Percentiles rank a stretch among this genome's conserved stretches.
Conservation (phyloP, 2,888 invertebrate genomes). For the Tachina grossa region DNA sequence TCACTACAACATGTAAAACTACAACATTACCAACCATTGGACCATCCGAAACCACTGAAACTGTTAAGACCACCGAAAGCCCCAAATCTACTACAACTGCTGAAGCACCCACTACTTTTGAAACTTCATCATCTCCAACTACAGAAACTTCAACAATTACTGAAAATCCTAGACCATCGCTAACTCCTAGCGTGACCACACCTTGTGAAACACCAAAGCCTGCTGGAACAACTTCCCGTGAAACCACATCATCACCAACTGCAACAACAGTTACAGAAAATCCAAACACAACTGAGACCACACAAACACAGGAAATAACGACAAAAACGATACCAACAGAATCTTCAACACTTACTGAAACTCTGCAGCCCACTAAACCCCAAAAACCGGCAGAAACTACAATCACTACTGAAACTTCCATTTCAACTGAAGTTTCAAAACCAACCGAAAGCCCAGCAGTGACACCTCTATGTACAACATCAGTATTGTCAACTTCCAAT, state of each 20-base stretch:
- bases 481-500: neutral
- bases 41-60: neutral
- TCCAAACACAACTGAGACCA: neutral
- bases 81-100: neutral
- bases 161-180: neutral
- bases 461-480: neutral
- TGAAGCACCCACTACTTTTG: no score
- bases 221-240: neutral
- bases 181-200: no score
- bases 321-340: neutral
- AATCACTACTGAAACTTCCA: no score
- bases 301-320: no score
- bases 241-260: neutral
- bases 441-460: neutral
- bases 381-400: neutral
- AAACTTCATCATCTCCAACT: neutral
- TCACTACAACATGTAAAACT: neutral
- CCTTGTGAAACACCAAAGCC: neutral
- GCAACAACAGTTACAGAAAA: neutral
- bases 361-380: neutral
- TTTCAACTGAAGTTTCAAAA: neutral
- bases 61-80: neutral
- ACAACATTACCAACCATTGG: neutral
- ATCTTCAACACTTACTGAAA: conserved; percentile 1
- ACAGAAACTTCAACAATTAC: neutral